Base-by-base conservation (phyloP, 2,113 vertebrate genomes). In the Nyctibius bracteatus region DNA sequence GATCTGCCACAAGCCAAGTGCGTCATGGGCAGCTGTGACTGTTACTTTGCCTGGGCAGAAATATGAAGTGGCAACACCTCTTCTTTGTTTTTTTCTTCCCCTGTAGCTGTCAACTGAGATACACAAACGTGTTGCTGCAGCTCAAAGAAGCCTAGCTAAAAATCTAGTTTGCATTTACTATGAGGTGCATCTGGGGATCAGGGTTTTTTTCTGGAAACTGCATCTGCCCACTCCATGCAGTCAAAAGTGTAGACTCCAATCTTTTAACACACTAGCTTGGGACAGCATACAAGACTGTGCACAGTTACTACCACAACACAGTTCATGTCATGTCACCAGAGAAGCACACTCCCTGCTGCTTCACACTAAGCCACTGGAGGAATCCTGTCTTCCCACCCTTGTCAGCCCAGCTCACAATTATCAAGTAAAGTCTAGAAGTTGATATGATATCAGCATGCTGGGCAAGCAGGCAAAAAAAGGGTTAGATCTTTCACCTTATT, bases 21-120 rank as follows among this genome's bases (percentile, higher is more conserved):
- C 95, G 65, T 80, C 87, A 85, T 54, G 78, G 87, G 57, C 77
- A 92, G 73, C 84, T 96, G 39, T 72, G 54, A 80, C 81, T 86
- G 49, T 61, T 81, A 43, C 73, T 96, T 87, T 68, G 66, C 85
- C 75, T 77, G 67, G 58, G 46, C 82, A 92, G 46, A 90, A 28
- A 91, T 43, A 86, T 10, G 3, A 90, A 86, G 30, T 51, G 74
- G n/a, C 68, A 92, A 77, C 58, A 77, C 35, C 75, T 85, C 70
- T 81, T 81, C 19, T 59, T 49, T 61, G 47, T 30, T 14, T 41
- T 44, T 44, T 28, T 23, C 2, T 3, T 2, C 7, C 28, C 44
- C 28, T 15, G 10, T 59, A 68, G 31, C 35, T 83, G 58, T 82
- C 70, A 88, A 0, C 70, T 79, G 58, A 80, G 41, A 70, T 52